Evolutionary conservation across 2,113 vertebrate species (phyloP), one percentile per base, ranked within the genome.

Genomic region (Pagrus major): DNA sequence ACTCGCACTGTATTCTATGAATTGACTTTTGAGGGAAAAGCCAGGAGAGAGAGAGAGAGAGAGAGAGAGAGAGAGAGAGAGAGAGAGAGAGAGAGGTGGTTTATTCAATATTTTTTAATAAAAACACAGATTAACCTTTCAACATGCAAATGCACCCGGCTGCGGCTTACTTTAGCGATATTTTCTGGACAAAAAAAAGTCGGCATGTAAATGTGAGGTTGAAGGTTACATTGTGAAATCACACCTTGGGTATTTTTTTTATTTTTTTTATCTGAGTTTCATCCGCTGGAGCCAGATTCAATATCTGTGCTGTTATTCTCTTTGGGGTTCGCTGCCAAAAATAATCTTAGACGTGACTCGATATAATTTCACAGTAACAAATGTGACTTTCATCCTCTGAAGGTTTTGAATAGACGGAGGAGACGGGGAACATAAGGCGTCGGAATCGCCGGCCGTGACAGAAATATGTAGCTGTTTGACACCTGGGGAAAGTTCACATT

Each of bases 101-200:
- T 77, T 42, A 71, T 83, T 71, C n/a, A 83, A 44, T 80, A 12
- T 64, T 64, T 60, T 14, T 56, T 29, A 39, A 65, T 68, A 49
- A 76, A 88, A 76, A 68, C 51, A 79, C n/a, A 27, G 58, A 71
- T 70, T 46, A 80, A 78, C 73, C 65, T 75, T 81, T 76, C 21
- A 79, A 42, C 44, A 35, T 0, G 1, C 18, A 33, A 25, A 35
- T 73, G 52, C 33, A 59, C 54, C n/a, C 42, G 41, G 47, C 31
- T 1, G 9, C 8, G 39, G 31, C 49, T 25, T 49, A 37, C 37
- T 46, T 64, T 25, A 47, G 41, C 69, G 59, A 4, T 61, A 31
- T n/a, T 58, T 68, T 61, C 0, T 20, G 15, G 29, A 71, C 39
- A 56, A 55, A 66, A 63, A 67, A 66, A 63, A 67, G 37, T 54